These are phyloP conservation scores for Schrankia costaestrigalis DNA, from an alignment of 2,888 invertebrate species.

Conservation along the genomic window DNA sequence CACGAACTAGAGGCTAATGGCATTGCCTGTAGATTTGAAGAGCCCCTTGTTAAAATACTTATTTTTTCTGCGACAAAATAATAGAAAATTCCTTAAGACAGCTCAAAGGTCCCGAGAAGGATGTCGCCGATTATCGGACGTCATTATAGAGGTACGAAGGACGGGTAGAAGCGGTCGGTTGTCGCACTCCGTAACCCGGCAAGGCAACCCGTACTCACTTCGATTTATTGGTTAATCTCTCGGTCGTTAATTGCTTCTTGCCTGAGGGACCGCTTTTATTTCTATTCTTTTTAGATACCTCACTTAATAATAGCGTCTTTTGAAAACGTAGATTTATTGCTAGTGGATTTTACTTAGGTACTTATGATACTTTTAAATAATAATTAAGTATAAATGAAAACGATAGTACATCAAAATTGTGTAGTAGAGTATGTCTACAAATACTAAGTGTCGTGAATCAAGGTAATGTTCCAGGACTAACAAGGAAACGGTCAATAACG, in stretches of 20 bases:
- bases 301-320: conserved; percentile 42
- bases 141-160: conserved; percentile 43
- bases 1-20: conserved; percentile 8
- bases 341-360: conserved; percentile 27
- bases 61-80: conserved; percentile 32
- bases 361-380: too few relatives aligned
- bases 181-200: conserved; percentile 21
- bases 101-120: conserved; percentile 57
- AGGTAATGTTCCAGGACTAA: too few relatives aligned
- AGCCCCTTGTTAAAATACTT: conserved; percentile 29
- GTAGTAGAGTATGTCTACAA: too few relatives aligned
- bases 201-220: conserved; percentile 27
- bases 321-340: conserved; percentile 46
- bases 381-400: too few relatives aligned
- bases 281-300: conserved; percentile 45
- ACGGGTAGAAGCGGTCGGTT: conserved; percentile 9
- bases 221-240: conserved; percentile 51
- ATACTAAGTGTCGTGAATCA: too few relatives aligned
- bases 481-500: too few relatives aligned
- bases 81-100: conserved; percentile 45
- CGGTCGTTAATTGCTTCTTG: conserved; percentile 48
- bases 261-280: conserved; percentile 37
- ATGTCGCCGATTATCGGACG: conserved; percentile 63
- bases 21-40: conserved; percentile 17
- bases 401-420: too few relatives aligned